Evolutionary conservation across 1,140 invertebrate genomes (phyloP).

Genomic region (Idris sp.): DNA sequence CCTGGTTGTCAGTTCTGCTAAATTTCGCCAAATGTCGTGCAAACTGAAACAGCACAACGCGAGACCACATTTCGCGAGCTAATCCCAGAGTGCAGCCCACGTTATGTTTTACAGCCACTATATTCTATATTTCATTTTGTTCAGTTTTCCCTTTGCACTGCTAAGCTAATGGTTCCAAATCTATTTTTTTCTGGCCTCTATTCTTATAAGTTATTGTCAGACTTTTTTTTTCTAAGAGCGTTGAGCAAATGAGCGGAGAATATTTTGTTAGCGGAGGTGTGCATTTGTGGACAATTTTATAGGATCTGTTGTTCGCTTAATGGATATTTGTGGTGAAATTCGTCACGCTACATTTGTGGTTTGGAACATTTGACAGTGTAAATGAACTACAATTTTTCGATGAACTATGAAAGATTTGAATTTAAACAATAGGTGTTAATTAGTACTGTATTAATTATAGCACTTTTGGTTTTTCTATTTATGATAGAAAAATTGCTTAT

Average conservation of each 20-base stretch:
- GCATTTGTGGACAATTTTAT: too few species aligned
- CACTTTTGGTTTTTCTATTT: too few species aligned
- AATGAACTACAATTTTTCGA: too few species aligned
- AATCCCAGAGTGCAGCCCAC: constrained; percentile 35
- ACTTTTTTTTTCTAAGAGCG: constrained; percentile 26
- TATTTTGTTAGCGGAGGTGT: too few species aligned
- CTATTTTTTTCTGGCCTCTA: constrained; percentile 28
- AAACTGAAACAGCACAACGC: constrained; percentile 25
- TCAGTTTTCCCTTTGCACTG: constrained; percentile 16
- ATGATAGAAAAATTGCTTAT: too few species aligned
- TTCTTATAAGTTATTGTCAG: constrained; percentile 17
- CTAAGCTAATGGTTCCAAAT: constrained; percentile 15
- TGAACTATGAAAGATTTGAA: too few species aligned
- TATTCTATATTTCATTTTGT: constrained; percentile 47
- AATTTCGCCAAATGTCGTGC: constrained; percentile 59
- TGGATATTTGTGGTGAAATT: too few species aligned
- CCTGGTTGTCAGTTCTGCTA: constrained; percentile 51
- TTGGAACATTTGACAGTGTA: too few species aligned
- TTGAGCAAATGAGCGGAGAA: constrained; percentile 12
- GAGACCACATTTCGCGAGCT: constrained; percentile 19
- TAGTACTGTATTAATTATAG: too few species aligned
- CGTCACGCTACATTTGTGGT: too few species aligned
- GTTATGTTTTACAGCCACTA: constrained; percentile 21
- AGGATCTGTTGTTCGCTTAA: too few species aligned
- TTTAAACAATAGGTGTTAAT: too few species aligned